These are phyloP conservation scores for Holothuria leucospilota DNA, from an alignment of 53 echinoderm and acorn worm genomes.

Conservation along the genomic window DNA sequence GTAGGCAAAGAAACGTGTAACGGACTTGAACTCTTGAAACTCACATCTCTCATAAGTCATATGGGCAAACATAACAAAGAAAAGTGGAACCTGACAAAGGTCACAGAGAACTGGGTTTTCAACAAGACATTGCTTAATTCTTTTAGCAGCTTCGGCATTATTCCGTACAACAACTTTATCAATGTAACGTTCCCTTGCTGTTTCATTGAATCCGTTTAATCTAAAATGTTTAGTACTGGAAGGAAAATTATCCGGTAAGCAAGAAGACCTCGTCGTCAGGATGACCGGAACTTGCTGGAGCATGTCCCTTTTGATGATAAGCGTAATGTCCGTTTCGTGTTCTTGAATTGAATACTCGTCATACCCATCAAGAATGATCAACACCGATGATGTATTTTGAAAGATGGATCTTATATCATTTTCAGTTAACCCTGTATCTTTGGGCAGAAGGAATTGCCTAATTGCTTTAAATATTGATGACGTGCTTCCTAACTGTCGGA, in stretches of 20 bases:
- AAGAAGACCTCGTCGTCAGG: conserved; percentile 5
- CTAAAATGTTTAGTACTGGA: not conserved
- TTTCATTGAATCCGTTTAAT: not conserved
- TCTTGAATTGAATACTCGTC: not conserved
- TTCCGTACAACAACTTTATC: not conserved
- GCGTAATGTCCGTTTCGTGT: not conserved
- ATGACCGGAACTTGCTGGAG: not conserved
- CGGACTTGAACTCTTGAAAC: not conserved
- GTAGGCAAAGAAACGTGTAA: conserved; percentile 1
- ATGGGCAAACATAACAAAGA: conserved; percentile 17
- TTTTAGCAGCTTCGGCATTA: not conserved
- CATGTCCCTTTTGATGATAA: not conserved
- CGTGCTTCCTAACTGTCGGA: not conserved
- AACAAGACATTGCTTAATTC: not conserved
- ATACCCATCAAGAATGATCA: conserved; percentile 21
- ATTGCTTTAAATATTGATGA: not conserved
- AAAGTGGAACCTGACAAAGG: conserved; percentile 15
- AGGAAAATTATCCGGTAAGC: not conserved
- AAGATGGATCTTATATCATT: not conserved
- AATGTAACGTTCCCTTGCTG: not conserved
- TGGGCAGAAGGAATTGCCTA: not conserved
- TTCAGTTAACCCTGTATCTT: not conserved
- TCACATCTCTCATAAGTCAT: not conserved
- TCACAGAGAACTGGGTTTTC: not conserved
- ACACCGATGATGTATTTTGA: not conserved